Evolutionary conservation across 2,113 vertebrate genomes (phyloP).

Genomic region (Leiothrix lutea): DNA sequence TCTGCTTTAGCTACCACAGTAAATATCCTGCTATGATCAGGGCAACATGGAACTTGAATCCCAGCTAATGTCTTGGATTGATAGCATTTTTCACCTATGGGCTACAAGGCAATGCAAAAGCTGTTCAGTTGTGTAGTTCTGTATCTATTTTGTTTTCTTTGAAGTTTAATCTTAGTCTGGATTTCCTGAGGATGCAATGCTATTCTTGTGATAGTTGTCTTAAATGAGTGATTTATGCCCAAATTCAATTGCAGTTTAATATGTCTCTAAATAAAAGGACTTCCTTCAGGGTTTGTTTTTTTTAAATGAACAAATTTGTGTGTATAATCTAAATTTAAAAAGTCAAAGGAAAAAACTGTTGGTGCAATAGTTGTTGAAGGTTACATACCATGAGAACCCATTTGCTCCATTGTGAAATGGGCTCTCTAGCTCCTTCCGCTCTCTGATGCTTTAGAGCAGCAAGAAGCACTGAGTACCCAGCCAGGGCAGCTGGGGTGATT

Average conservation of each 20-base stretch:
- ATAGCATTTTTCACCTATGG: not conserved
- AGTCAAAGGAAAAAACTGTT: not conserved
- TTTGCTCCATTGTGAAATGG: not conserved
- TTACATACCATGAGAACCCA: not conserved
- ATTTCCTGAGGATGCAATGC: not conserved
- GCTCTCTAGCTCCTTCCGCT: not conserved
- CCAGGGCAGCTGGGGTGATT: not conserved
- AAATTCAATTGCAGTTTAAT: not conserved
- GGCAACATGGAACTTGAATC: not conserved
- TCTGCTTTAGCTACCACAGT: not conserved
- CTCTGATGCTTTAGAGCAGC: not conserved
- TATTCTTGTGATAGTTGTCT: not conserved
- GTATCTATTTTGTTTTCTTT: not conserved
- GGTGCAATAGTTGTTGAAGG: not conserved
- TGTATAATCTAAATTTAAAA: not conserved
- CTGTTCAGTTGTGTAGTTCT: not conserved
- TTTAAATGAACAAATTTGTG: not conserved
- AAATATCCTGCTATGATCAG: not conserved
- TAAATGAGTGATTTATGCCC: not conserved
- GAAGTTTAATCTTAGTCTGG: not conserved
- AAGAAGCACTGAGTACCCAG: not conserved
- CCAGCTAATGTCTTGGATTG: not conserved
- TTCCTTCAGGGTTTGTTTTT: not conserved
- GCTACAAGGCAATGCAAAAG: not conserved
- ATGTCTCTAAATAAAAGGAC: not conserved